Conservation (phyloP, 2,113 vertebrate genomes). For the Haliaeetus leucogaster region DNA sequence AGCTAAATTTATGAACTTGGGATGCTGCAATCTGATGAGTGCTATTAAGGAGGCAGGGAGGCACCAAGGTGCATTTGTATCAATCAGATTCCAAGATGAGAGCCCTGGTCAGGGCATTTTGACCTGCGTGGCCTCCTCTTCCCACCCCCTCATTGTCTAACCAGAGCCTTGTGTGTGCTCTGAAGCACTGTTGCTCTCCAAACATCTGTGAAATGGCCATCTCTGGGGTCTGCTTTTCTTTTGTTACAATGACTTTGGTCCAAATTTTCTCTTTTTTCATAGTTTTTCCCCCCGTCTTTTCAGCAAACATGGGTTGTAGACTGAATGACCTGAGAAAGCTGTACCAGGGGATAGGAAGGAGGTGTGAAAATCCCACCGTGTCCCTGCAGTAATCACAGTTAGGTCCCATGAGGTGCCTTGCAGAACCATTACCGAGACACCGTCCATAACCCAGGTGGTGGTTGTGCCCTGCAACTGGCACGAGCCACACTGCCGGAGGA, state of each 20-base stretch:
- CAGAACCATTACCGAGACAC: not conserved
- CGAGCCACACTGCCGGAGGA: not conserved
- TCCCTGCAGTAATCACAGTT: not conserved
- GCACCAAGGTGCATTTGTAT: not conserved
- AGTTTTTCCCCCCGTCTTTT: not conserved
- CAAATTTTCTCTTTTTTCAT: not conserved
- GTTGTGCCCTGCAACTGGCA: not conserved
- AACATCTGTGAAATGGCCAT: not conserved
- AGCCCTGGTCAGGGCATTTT: not conserved
- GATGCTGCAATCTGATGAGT: not conserved
- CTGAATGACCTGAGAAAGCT: not conserved
- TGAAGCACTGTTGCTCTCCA: not conserved
- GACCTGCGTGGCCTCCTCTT: not conserved
- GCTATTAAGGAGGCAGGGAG: not conserved
- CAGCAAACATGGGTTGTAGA: not conserved
- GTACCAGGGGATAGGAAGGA: not conserved
- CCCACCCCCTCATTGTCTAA: not conserved
- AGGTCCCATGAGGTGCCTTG: not conserved
- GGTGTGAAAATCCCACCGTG: not conserved
- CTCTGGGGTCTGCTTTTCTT: not conserved
- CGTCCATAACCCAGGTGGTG: not conserved
- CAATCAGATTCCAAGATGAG: not conserved
- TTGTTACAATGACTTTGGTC: not conserved
- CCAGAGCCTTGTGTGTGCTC: rapidly evolving
- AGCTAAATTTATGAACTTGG: not conserved